Conservation (phyloP, 2,888 invertebrate genomes). For the Pterostichus madidus region DNA sequence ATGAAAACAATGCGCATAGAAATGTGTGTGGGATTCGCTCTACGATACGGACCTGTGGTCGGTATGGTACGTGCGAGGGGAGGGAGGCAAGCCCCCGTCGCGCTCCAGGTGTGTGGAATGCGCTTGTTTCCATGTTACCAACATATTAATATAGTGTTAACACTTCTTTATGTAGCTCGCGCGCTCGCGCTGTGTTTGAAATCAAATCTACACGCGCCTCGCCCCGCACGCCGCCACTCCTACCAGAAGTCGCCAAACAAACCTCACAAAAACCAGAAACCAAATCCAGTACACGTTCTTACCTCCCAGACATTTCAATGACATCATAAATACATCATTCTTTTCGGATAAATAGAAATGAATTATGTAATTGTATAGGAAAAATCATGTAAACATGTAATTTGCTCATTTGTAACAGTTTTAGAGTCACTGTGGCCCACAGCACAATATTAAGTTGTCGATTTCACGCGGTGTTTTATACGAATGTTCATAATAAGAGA, state of each 20-base stretch:
- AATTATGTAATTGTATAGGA: not conserved
- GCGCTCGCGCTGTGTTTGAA: slow-evolving; percentile 69
- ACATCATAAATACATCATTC: no score
- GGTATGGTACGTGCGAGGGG: not conserved
- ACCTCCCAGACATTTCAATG: no score
- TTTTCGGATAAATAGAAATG: not conserved
- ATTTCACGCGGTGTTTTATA: slow-evolving; percentile 70
- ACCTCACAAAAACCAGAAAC: not conserved
- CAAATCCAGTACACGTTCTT: not conserved
- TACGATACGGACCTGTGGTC: not conserved
- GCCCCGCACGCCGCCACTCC: not conserved
- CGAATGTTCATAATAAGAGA: slow-evolving; percentile 70
- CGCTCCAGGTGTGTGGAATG: slow-evolving; percentile 67
- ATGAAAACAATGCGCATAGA: not conserved
- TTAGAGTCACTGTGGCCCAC: slow-evolving; percentile 15
- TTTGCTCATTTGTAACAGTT: slow-evolving; percentile 12
- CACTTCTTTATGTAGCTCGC: slow-evolving; percentile 73
- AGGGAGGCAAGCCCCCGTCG: slow-evolving; percentile 23
- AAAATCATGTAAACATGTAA: no score
- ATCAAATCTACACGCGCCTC: slow-evolving; percentile 58
- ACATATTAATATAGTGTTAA: slow-evolving; percentile 74
- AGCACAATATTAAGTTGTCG: slow-evolving; percentile 70
- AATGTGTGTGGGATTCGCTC: no score
- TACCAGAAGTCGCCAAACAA: slow-evolving; percentile 31
- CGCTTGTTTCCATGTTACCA: slow-evolving; percentile 67